A percentile compares a stretch with the other conserved stretches of the same genome.
phyloP scores from a whole-genome alignment of 2,113 vertebrate genomes.

The Sula dactylatra region DNA sequence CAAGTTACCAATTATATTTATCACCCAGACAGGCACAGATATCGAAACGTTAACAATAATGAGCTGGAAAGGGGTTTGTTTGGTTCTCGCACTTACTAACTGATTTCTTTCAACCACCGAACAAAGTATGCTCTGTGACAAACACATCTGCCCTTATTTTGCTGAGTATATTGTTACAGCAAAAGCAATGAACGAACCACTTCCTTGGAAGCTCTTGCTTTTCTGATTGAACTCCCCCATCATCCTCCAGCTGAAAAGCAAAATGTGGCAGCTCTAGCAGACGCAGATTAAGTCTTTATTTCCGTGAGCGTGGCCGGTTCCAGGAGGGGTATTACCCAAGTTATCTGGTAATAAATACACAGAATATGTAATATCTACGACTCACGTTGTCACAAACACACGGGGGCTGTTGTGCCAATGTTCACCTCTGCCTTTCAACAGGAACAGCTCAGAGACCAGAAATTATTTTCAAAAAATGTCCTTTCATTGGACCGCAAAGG shows the following conservation, averaged over 20 bases:
- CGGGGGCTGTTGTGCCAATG: background rate
- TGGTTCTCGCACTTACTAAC: background rate
- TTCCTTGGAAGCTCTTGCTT: background rate
- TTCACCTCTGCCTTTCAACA: background rate
- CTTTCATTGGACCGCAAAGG: background rate
- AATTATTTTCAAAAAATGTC: background rate
- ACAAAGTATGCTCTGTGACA: background rate
- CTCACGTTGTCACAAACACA: no score
- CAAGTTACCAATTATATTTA: background rate
- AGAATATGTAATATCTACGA: no score
- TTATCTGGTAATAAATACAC: background rate
- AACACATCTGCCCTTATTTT: background rate
- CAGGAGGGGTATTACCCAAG: background rate
- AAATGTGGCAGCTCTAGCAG: background rate
- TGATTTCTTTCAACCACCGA: background rate
- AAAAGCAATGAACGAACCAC: accelerated
- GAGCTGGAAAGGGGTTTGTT: background rate
- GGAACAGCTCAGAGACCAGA: background rate
- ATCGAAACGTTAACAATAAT: accelerated
- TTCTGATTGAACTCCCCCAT: background rate
- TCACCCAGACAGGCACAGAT: background rate
- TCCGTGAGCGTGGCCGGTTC: background rate
- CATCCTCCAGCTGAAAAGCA: background rate
- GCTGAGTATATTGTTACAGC: accelerated
- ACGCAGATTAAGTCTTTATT: background rate